Conservation (phyloP, 1,140 invertebrate species). For the Heliconius nattereri region DNA sequence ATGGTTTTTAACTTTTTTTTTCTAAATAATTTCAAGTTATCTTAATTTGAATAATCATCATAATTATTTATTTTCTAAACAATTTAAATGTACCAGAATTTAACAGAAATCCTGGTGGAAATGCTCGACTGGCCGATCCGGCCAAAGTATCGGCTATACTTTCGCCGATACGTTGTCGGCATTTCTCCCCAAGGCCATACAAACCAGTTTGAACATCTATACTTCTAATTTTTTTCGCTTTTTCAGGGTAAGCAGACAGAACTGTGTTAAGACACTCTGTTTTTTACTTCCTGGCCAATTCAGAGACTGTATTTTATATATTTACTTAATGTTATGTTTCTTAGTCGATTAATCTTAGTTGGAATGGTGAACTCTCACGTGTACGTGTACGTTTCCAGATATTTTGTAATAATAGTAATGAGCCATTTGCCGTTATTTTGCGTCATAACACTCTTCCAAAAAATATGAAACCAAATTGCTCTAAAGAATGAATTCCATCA, state of each 20-base stretch:
- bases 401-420: too few relatives aligned
- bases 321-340: not conserved
- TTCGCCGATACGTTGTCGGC: constrained; percentile 51
- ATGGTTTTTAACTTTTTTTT: too few relatives aligned
- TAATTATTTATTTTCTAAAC: not conserved
- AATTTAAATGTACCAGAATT: not conserved
- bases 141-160: too few relatives aligned
- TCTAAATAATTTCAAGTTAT: too few relatives aligned
- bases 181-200: constrained; percentile 65
- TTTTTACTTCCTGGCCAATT: not conserved
- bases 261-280: not conserved
- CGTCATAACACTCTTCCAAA: too few relatives aligned
- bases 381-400: too few relatives aligned
- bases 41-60: too few relatives aligned
- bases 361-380: too few relatives aligned
- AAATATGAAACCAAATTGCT: too few relatives aligned
- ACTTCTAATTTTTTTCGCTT: not conserved
- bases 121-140: not conserved
- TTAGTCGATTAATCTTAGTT: too few relatives aligned
- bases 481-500: too few relatives aligned
- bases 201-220: constrained; percentile 49
- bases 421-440: too few relatives aligned
- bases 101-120: not conserved
- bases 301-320: not conserved
- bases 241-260: not conserved